These are phyloP conservation scores for Silurus glanis DNA, from an alignment of 2,113 vertebrate species.

Conservation along the genomic window DNA sequence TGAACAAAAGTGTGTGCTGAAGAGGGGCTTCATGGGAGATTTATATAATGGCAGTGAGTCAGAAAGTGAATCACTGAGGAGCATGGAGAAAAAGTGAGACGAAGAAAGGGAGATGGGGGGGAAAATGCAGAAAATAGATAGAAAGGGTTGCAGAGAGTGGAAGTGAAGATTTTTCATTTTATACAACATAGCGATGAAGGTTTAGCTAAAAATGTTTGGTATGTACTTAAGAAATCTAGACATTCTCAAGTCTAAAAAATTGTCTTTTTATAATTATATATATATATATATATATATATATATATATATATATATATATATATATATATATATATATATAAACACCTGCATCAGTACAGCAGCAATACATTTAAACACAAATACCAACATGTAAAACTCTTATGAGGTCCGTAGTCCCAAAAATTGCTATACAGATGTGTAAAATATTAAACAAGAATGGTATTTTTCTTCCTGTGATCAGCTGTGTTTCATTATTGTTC, in stretches of 20 bases:
- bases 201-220: neutral
- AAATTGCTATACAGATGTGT: neutral
- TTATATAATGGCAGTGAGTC: constrained; percentile 59
- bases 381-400: neutral
- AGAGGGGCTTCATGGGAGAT: constrained; percentile 48
- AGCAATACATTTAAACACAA: neutral
- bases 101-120: constrained; percentile 9
- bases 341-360: neutral
- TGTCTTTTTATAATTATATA: too few relatives aligned
- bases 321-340: neutral
- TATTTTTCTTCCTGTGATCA: neutral
- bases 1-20: constrained; percentile 36
- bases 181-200: neutral
- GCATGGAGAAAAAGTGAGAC: constrained; percentile 11
- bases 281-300: too few relatives aligned
- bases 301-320: too few relatives aligned
- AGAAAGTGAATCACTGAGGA: constrained; percentile 52
- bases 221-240: neutral
- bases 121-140: constrained; percentile 1
- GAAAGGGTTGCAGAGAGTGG: neutral
- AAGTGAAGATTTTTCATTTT: neutral
- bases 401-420: neutral
- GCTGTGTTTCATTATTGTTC: neutral
- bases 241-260: neutral
- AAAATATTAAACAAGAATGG: neutral